phyloP scores from a whole-genome alignment of 2,888 invertebrate species.

The Synergus itoensis region DNA sequence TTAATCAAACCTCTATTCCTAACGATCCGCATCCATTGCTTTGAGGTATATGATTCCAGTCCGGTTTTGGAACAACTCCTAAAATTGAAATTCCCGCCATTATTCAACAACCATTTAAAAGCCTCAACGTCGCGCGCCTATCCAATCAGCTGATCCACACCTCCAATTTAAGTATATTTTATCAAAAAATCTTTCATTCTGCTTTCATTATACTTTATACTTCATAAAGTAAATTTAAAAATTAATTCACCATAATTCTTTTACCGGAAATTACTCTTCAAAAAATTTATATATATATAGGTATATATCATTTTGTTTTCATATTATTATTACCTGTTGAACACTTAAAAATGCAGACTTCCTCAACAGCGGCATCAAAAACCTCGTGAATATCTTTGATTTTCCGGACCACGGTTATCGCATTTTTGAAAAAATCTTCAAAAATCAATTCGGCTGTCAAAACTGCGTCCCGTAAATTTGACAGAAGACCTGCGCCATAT shows the following conservation, averaged over 20 bases:
- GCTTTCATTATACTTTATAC: no score
- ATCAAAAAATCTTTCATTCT: no score
- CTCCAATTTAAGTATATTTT: no score
- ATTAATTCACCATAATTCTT: no score
- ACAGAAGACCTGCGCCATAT: slow-evolving; percentile 87
- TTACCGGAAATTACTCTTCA: no score
- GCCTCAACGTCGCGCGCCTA: slow-evolving; percentile 27
- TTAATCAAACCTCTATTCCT: slow-evolving; percentile 82
- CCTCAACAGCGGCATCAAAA: slow-evolving; percentile 91
- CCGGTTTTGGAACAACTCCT: slow-evolving; percentile 84
- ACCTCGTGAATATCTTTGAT: slow-evolving; percentile 89
- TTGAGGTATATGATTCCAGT: slow-evolving; percentile 86
- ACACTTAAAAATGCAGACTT: slow-evolving; percentile 88
- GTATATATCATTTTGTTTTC: neutral
- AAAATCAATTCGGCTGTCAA: slow-evolving; percentile 89
- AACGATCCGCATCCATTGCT: slow-evolving; percentile 93
- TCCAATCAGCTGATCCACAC: slow-evolving; percentile 40
- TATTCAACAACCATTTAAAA: slow-evolving; percentile 25
- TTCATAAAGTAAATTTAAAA: no score
- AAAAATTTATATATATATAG: no score
- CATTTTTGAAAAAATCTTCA: slow-evolving; percentile 87
- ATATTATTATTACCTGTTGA: slow-evolving; percentile 81
- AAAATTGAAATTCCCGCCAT: slow-evolving; percentile 63
- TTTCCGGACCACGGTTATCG: slow-evolving; percentile 86
- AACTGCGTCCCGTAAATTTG: slow-evolving; percentile 88